Percentiles rank a stretch among this genome's conserved stretches.
These are phyloP conservation scores for Tragulus kanchil DNA, from an alignment of 2,113 vertebrate genomes.

Conservation along the genomic window DNA sequence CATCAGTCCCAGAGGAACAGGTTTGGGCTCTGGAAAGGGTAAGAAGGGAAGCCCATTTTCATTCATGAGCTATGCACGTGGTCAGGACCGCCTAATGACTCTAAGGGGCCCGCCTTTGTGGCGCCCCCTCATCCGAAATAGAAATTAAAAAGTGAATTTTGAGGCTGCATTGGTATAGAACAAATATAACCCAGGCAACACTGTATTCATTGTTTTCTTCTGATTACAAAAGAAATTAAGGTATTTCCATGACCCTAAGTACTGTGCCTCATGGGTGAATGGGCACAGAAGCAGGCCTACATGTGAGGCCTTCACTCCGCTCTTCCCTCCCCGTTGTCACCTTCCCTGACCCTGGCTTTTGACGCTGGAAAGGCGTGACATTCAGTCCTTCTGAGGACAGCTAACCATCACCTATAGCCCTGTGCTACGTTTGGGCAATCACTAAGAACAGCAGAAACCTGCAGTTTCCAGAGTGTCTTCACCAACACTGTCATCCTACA, in stretches of 20 bases:
- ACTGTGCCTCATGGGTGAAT: background rate
- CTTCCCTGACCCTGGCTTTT: background rate
- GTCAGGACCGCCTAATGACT: accelerated
- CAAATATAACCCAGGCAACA: background rate
- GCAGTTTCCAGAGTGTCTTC: background rate
- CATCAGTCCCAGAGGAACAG: background rate
- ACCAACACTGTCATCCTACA: background rate
- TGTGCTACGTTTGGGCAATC: background rate
- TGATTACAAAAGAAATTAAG: background rate
- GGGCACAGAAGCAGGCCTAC: background rate
- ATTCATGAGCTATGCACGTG: background rate
- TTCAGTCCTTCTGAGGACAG: background rate
- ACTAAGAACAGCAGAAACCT: background rate
- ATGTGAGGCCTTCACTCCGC: background rate
- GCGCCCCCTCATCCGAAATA: background rate
- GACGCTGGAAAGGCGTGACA: background rate
- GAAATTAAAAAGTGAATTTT: background rate
- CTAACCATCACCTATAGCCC: background rate
- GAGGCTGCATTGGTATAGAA: background rate
- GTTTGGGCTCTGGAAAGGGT: background rate
- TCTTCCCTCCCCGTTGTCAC: background rate
- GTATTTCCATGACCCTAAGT: background rate
- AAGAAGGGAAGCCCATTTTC: background rate
- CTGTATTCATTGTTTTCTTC: background rate
- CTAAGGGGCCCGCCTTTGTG: background rate